phyloP scores from a whole-genome alignment of 2,888 invertebrate species.

The Lasioglossum figueresi region DNA sequence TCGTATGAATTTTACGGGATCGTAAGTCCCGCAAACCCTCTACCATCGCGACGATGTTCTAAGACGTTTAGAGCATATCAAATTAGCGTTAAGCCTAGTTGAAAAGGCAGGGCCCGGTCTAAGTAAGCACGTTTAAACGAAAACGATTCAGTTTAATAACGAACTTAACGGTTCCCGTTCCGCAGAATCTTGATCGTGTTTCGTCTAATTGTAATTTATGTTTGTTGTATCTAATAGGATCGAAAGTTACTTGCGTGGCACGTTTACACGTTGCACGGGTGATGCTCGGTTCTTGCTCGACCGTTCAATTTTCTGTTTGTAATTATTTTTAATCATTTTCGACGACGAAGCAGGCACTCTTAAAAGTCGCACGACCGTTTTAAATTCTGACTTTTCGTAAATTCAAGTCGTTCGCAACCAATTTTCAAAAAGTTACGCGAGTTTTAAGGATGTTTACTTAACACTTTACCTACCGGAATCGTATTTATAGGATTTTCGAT shows the following conservation, averaged over 20 bases:
- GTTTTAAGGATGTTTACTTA: too few relatives aligned
- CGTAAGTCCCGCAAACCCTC: not conserved
- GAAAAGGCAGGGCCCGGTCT: not conserved
- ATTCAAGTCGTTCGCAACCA: too few relatives aligned
- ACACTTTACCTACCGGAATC: too few relatives aligned
- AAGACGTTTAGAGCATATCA: conserved; percentile 15
- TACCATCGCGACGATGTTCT: not conserved
- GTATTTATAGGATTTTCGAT: too few relatives aligned
- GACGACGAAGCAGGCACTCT: too few relatives aligned
- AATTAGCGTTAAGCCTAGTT: not conserved
- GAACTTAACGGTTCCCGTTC: not conserved
- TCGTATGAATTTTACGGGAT: conserved; percentile 2
- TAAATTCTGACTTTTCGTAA: too few relatives aligned
- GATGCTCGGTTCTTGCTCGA: not conserved
- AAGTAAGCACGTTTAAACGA: conserved; percentile 3
- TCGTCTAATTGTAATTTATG: not conserved
- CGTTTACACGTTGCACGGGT: not conserved
- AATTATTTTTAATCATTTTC: too few relatives aligned
- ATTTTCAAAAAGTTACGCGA: too few relatives aligned
- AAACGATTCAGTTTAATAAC: conserved; percentile 6
- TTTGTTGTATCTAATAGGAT: not conserved
- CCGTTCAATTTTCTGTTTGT: too few relatives aligned
- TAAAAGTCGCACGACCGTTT: too few relatives aligned
- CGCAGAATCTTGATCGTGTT: not conserved
- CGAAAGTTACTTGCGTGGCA: not conserved